Percentiles rank a stretch among this genome's conserved stretches.
Evolutionary conservation across 2,888 invertebrate species (phyloP).

Genomic region (Dorcus parallelipipedus): DNA sequence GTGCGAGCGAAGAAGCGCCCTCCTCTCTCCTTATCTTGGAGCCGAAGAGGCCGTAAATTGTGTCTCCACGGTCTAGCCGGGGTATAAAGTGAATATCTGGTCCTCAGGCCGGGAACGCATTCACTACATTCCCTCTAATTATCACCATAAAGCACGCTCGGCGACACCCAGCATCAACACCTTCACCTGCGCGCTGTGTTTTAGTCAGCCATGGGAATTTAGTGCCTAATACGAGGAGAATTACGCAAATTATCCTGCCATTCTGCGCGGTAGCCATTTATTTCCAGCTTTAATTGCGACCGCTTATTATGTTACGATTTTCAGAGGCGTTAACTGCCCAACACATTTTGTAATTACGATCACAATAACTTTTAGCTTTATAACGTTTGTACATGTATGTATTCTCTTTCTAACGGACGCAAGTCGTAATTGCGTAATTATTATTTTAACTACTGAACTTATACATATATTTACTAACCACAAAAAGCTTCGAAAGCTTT

Average conservation of each 20-base stretch:
- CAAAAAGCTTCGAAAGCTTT: too few species aligned
- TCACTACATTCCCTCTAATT: conserved; percentile 40
- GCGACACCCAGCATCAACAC: conserved; percentile 37
- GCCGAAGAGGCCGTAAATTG: neutral
- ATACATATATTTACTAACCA: too few species aligned
- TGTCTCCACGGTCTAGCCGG: neutral
- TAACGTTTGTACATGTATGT: too few species aligned
- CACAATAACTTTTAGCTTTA: too few species aligned
- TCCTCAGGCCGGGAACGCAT: conserved; percentile 33
- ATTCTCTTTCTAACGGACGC: too few species aligned
- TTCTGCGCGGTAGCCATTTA: conserved; percentile 6
- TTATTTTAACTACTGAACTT: too few species aligned
- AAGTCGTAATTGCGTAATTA: too few species aligned
- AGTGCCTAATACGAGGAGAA: conserved; percentile 8
- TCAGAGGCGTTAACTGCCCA: too few species aligned
- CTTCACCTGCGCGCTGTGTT: conserved; percentile 24
- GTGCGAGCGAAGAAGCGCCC: conserved; percentile 18
- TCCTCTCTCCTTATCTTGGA: neutral
- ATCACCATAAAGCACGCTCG: conserved; percentile 39
- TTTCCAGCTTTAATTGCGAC: neutral
- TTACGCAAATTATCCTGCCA: conserved; percentile 17
- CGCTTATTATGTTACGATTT: neutral
- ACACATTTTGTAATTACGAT: too few species aligned
- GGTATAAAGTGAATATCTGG: conserved; percentile 3
- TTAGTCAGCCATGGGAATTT: conserved; percentile 12